Evolutionary conservation across 2,113 vertebrate genomes (phyloP), one percentile per base, ranked within the genome.

Genomic region (Trogon melanurus): DNA sequence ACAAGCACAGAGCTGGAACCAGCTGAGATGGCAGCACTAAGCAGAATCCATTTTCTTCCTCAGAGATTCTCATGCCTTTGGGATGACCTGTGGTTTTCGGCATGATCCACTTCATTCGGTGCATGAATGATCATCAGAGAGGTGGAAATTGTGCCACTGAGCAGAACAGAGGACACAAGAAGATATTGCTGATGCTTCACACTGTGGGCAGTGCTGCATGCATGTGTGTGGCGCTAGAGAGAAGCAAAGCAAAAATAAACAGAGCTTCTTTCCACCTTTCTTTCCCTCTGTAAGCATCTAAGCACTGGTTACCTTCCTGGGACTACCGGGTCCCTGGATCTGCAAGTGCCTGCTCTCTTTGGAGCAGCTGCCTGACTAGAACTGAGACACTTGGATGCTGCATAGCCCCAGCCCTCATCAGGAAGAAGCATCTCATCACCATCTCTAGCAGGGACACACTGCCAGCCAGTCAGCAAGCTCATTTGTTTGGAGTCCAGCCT

Each of bases 31-130:
- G 47, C 25, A 89, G 34, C 27, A 34, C 44, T 8, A 5, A 76
- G 38, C 26, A 41, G 69, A 57, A 48, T 56, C 44, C 57, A 51
- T 25, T 11, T 56, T 62, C 90, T 62, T 66, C 26, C 64, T 60
- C 0, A 1, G 57, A 78, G 48, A 23, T 29, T 69, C 2, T 0
- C 41, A 32, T 1, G 1, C 41, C 32, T 48, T 41, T 2, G 2
- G 19, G 6, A 14, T 48, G 32, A 67, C 57, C 47, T 79, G 48
- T 32, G 36, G 62, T 30, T 41, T 36, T 36, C 2, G 3, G 12
- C 4, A 6, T 8, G 15, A 61, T 56, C 41, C 10, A 10, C 21
- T 58, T 11, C 47, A 75, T 38, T 48, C 74, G 53, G 66, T 7
- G 26, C 41, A 20, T 54, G 85, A 61, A 21, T 25, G n/a, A 16